Conservation (phyloP, 2,888 invertebrate genomes). For the Griposia aprilina region DNA sequence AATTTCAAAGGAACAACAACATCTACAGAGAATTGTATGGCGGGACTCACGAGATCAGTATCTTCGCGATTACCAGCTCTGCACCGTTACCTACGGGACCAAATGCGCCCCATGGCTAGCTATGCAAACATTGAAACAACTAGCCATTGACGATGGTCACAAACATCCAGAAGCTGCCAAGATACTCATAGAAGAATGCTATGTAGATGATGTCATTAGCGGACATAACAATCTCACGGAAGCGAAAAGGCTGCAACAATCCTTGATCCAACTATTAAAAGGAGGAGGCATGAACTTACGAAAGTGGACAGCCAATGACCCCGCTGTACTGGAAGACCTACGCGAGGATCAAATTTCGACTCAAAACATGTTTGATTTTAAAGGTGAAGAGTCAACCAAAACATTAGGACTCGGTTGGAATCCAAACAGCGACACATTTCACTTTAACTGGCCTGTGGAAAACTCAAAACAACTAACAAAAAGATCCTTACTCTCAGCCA, state of each 20-base stretch:
- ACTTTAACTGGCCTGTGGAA: background rate
- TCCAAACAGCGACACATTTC: background rate
- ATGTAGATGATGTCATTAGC: background rate
- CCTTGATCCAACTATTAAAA: too few relatives aligned
- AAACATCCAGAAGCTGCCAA: background rate
- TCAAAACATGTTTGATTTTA: background rate
- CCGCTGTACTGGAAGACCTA: background rate
- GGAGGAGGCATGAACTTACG: background rate
- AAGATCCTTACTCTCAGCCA: background rate
- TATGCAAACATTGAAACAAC: background rate
- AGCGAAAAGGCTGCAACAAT: too few relatives aligned
- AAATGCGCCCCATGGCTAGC: background rate
- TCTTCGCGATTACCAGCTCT: too few relatives aligned
- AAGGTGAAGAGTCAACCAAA: background rate
- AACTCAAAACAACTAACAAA: background rate
- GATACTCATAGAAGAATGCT: background rate
- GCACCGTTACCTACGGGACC: too few relatives aligned
- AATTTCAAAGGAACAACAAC: background rate
- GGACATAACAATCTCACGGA: too few relatives aligned
- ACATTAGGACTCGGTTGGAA: conserved; percentile 1
- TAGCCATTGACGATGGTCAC: background rate
- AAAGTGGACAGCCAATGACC: conserved; percentile 4
- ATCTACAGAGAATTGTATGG: background rate
- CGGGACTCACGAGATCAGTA: too few relatives aligned
- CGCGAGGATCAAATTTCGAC: background rate